These are phyloP conservation scores for Agrotis exclamationis DNA, from an alignment of 2,888 invertebrate genomes.

Conservation along the genomic window DNA sequence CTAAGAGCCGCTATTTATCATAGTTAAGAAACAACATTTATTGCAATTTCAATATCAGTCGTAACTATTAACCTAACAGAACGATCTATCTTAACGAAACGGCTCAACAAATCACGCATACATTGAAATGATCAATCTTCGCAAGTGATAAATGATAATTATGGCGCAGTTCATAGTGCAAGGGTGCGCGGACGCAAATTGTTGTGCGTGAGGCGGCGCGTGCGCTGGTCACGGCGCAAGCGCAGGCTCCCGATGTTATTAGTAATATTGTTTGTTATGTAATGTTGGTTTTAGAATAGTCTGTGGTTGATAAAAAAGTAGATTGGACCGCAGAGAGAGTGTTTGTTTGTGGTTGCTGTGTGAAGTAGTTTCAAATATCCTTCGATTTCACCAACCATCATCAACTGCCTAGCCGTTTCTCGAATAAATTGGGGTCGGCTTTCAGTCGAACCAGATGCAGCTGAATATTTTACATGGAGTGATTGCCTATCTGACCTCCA, in stretches of 20 bases:
- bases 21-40: conserved; percentile 53
- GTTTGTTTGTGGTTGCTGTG: conserved; percentile 53
- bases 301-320: conserved; percentile 62
- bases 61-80: conserved; percentile 30
- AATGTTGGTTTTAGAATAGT: conserved; percentile 53
- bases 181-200: conserved; percentile 65
- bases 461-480: too few species aligned
- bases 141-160: conserved; percentile 71
- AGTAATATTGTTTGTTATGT: conserved; percentile 62
- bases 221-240: conserved; percentile 68
- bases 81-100: conserved; percentile 57
- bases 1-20: conserved; percentile 39
- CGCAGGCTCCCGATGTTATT: conserved; percentile 55
- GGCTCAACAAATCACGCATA: conserved; percentile 62
- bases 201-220: conserved; percentile 72
- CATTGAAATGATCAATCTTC: conserved; percentile 67
- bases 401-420: too few species aligned
- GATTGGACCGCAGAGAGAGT: conserved; percentile 63
- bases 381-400: background rate
- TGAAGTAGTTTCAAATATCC: background rate
- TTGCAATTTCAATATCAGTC: conserved; percentile 54
- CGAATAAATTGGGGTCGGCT: too few species aligned
- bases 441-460: too few species aligned
- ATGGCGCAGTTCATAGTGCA: conserved; percentile 71
- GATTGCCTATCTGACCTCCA: too few species aligned